A percentile compares a stretch with the other conserved stretches of the same genome.
Evolutionary conservation across 2,888 invertebrate species (phyloP).

Genomic region (Disparrhopalites patrizii): DNA sequence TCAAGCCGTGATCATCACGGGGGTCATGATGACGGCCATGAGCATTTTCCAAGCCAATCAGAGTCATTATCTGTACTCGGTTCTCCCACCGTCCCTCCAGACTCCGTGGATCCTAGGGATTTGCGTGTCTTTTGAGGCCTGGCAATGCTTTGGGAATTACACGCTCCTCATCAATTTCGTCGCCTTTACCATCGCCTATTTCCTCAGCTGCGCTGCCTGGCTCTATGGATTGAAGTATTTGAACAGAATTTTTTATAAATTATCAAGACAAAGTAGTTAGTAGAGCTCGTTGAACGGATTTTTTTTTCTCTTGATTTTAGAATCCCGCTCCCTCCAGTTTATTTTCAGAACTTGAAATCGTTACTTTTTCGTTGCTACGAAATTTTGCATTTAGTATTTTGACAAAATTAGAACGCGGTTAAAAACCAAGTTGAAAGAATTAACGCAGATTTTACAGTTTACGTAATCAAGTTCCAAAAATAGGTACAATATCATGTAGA

Average conservation of each 20-base stretch:
- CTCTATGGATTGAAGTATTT: not conserved
- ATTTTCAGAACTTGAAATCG: no score
- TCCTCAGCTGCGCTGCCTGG: not conserved
- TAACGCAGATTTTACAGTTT: no score
- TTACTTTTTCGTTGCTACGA: no score
- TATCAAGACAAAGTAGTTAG: not conserved
- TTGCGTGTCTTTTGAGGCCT: not conserved
- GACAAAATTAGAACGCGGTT: no score
- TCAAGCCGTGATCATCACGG: not conserved
- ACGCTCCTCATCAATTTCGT: not conserved
- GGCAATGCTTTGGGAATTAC: not conserved
- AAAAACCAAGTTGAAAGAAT: no score
- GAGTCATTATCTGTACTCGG: conserved; percentile 1
- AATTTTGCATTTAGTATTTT: no score
- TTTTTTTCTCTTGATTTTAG: no score
- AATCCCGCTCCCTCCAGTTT: no score
- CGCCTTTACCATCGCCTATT: not conserved
- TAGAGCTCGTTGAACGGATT: no score
- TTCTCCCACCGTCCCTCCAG: not conserved
- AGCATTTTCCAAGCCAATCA: not conserved
- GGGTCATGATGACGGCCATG: not conserved
- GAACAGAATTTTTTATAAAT: not conserved
- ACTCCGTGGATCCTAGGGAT: not conserved
- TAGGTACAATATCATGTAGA: no score
- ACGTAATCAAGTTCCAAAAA: no score